These are phyloP conservation scores for Drosophila watanabei DNA, from an alignment of 1,140 invertebrate species.

Conservation along the genomic window DNA sequence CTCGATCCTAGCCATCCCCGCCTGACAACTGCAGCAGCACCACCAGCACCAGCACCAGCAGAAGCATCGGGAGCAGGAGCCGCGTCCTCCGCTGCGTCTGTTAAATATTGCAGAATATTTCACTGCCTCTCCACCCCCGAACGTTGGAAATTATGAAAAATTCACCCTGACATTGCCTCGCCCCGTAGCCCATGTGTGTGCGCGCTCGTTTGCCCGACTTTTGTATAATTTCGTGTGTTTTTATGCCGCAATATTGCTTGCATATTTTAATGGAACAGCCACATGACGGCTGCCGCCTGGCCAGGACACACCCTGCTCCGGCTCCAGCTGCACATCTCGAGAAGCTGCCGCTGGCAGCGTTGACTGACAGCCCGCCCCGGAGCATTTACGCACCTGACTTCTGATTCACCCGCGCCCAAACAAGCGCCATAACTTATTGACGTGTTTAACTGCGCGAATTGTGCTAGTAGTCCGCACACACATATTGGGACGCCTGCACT, in stretches of 20 bases:
- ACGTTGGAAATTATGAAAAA: constrained; percentile 80
- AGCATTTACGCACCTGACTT: constrained; percentile 49
- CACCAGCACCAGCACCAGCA: not conserved
- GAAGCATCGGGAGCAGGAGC: constrained; percentile 2
- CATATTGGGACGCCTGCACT: not conserved
- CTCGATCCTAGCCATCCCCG: constrained; percentile 49
- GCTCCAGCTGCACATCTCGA: constrained; percentile 59
- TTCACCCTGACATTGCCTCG: constrained; percentile 39
- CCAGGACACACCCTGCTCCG: constrained; percentile 32
- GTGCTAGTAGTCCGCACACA: constrained; percentile 25
- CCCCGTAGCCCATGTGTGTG: constrained; percentile 7
- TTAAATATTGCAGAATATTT: constrained; percentile 81
- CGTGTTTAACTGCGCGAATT: constrained; percentile 36
- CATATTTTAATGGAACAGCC: constrained; percentile 81
- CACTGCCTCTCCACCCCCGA: constrained; percentile 18
- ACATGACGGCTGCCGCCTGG: constrained; percentile 66
- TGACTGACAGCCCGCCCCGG: constrained; percentile 56
- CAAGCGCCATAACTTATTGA: constrained; percentile 43
- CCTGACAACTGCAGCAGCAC: constrained; percentile 65
- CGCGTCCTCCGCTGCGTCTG: constrained; percentile 10
- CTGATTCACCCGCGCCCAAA: constrained; percentile 27
- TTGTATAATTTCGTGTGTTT: constrained; percentile 79
- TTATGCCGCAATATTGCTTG: constrained; percentile 81
- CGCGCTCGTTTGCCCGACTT: constrained; percentile 32
- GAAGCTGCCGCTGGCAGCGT: constrained; percentile 45